A percentile compares a stretch with the other conserved stretches of the same genome.
These are phyloP conservation scores for Amphibalanus amphitrite DNA, from an alignment of 1,140 invertebrate species.

Conservation along the genomic window DNA sequence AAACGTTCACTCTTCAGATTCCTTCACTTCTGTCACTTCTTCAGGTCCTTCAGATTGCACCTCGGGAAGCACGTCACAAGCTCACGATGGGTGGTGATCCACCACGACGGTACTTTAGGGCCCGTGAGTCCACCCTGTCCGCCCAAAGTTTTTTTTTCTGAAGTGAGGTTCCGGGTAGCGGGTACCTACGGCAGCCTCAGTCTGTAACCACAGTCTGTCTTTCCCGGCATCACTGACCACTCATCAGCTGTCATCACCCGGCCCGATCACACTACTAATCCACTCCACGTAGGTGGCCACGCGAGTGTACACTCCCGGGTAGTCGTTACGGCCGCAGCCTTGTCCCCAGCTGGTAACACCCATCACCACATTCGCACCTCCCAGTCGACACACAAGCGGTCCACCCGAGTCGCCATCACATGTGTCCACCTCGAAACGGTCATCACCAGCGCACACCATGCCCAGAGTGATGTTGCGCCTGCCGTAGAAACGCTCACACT, in stretches of 20 bases:
- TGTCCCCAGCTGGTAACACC: constrained; percentile 25
- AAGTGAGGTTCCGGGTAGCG: too few relatives aligned
- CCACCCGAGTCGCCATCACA: constrained; percentile 68
- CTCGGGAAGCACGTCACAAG: too few relatives aligned
- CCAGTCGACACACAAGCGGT: constrained; percentile 40
- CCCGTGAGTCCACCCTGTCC: too few relatives aligned
- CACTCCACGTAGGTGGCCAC: constrained; percentile 28
- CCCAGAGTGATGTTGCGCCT: constrained; percentile 22
- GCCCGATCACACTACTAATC: constrained; percentile 8
- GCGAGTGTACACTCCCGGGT: constrained; percentile 28
- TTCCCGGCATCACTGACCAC: too few relatives aligned
- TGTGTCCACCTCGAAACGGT: constrained; percentile 62
- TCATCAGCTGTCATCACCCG: background rate
- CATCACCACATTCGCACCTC: constrained; percentile 18
- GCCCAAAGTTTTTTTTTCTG: too few relatives aligned
- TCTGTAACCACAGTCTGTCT: too few relatives aligned
- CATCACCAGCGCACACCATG: constrained; percentile 74
- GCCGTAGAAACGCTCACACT: constrained; percentile 9
- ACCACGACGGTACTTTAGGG: too few relatives aligned
- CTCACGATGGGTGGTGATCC: too few relatives aligned
- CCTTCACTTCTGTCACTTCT: too few relatives aligned
- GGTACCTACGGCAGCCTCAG: too few relatives aligned
- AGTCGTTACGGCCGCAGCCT: constrained; percentile 21
- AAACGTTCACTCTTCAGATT: too few relatives aligned
- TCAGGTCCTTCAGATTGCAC: too few relatives aligned